Evolutionary conservation across 2,888 invertebrate genomes (phyloP), one percentile per base, ranked within the genome.

Genomic region (Agrotis exclamationis): DNA sequence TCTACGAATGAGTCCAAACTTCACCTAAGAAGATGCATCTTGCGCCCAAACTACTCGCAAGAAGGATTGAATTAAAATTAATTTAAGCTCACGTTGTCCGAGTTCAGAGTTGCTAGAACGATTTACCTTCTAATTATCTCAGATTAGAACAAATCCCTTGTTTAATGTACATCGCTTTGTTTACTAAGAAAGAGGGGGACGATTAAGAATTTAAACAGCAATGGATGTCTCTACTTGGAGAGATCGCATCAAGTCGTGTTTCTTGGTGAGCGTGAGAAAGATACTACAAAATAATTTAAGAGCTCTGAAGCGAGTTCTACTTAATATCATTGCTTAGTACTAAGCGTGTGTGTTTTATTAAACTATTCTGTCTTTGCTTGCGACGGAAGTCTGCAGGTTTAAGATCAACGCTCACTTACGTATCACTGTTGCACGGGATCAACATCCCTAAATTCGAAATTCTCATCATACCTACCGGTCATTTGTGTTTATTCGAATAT

Each of bases 51-150:
- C 68, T 76, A 79, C 82, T 81, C 82, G 80, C 83, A 83, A 85
- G 85, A 70, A 63, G 82, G 82, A 83, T 86, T 88, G 85, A 86
- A 90, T 89, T 88, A 88, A 88, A 89, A 90, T 87, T 88, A 89
- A 88, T 86, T 84, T 80, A 81, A 84, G 71, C 84, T 87, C 83
- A 85, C 83, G 74, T 70, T 85, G 89, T 87, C 85, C 84, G 78
- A 89, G 83, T 78, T 73, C 67, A 73, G 74, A 85, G 79, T 81
- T 85, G 82, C 74, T 65, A 70, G 58, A 59, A 66, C 63, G 63
- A 77, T 79, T 80, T 82, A 83, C 78, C 80, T 85, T 80, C 68
- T 76, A 83, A 85, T 86, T 80, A 82, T 77, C 76, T 80, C 50
- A 64, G 54, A 65, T 76, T 80, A 67, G 64, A 66, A 65, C 22